Conservation (phyloP, 1,140 invertebrate genomes). For the Nixonia krombeini region DNA sequence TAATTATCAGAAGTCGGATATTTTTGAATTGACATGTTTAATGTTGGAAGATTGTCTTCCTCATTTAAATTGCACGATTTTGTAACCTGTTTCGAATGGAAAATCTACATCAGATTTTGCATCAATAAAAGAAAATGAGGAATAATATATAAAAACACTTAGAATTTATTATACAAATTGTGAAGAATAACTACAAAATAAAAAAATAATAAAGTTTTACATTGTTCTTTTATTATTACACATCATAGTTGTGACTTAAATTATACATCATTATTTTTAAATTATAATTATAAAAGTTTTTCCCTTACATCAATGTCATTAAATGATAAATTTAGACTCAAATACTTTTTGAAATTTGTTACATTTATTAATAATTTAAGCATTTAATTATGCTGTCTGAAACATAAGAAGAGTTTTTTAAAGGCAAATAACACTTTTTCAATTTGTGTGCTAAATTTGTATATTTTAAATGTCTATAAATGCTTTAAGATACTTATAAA, state of each 20-base stretch:
- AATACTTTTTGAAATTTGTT: too few relatives aligned
- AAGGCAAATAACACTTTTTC: too few relatives aligned
- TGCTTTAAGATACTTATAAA: too few relatives aligned
- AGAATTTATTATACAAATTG: too few relatives aligned
- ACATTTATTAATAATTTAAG: too few relatives aligned
- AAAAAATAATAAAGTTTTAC: too few relatives aligned
- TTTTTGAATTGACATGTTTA: constrained; percentile 74
- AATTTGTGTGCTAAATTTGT: too few relatives aligned
- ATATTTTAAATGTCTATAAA: too few relatives aligned
- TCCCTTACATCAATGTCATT: not conserved
- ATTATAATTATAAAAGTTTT: not conserved
- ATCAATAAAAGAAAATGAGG: constrained; percentile 2
- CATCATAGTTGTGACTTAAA: not conserved
- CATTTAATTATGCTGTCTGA: not conserved
- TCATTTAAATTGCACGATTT: constrained; percentile 44
- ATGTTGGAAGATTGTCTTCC: constrained; percentile 73
- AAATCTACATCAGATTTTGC: not conserved
- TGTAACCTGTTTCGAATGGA: constrained; percentile 14
- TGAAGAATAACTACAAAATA: too few relatives aligned
- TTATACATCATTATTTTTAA: not conserved
- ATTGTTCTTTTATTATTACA: too few relatives aligned
- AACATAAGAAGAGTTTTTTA: not conserved
- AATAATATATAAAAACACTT: not conserved
- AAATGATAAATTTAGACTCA: too few relatives aligned
- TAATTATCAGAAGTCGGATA: constrained; percentile 46